Conservation (phyloP, 2,888 invertebrate species). For the Miltochrista miniata region DNA sequence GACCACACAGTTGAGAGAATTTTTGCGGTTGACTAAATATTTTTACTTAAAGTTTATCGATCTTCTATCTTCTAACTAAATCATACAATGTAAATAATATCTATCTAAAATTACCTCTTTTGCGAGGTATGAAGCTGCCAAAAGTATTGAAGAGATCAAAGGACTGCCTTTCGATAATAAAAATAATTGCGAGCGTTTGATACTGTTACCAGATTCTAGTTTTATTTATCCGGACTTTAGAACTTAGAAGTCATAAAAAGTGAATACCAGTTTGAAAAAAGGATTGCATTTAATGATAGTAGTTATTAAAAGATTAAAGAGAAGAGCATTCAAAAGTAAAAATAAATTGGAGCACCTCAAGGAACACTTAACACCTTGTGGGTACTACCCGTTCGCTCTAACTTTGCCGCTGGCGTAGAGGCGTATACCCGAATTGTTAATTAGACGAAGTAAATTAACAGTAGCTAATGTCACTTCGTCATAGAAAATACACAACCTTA, state of each 20-base stretch:
- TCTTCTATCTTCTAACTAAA: conserved; percentile 17
- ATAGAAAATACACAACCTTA: no score
- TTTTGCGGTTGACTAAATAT: not conserved
- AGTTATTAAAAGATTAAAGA: no score
- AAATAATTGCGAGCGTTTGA: conserved; percentile 15
- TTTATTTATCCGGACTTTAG: conserved; percentile 6
- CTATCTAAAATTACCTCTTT: conserved; percentile 20
- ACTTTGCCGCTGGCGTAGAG: no score
- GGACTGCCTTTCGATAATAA: conserved; percentile 26
- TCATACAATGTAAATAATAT: conserved; percentile 24
- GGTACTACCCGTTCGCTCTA: no score
- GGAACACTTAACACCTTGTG: no score
- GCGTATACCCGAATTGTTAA: no score
- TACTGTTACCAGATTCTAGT: not conserved
- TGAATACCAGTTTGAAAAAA: not conserved
- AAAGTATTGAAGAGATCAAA: conserved; percentile 33
- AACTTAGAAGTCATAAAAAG: not conserved
- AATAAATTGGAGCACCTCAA: no score
- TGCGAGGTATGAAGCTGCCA: conserved; percentile 25
- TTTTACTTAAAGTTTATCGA: conserved; percentile 1
- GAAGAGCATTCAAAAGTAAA: no score
- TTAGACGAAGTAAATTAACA: no score
- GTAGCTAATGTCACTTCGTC: no score
- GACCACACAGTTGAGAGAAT: no score
- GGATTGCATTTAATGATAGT: not conserved